Evolutionary conservation across 2,113 vertebrate genomes (phyloP).

Genomic region (Xyliphius kryptos): DNA sequence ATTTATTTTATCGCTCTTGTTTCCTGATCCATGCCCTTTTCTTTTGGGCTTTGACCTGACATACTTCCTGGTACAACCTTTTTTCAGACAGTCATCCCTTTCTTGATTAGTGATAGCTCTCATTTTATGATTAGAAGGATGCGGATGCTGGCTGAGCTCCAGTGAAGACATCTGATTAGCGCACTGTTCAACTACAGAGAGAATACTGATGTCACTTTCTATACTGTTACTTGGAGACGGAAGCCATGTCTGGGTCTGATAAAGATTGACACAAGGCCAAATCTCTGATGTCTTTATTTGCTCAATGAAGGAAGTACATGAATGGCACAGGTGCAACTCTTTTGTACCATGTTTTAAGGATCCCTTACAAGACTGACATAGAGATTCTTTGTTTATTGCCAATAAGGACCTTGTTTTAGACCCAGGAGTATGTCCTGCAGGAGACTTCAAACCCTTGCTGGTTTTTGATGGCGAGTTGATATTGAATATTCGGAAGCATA

Average conservation of each 20-base stretch:
- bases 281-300: conserved; percentile 45
- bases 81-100: conserved; percentile 3
- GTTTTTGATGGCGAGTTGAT: conserved; percentile 27
- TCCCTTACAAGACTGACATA: conserved; percentile 44
- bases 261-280: conserved; percentile 36
- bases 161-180: conserved; percentile 62
- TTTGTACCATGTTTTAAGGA: conserved; percentile 47
- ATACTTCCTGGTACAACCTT: conserved; percentile 26
- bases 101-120: conserved; percentile 9
- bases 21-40: not conserved
- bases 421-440: not conserved
- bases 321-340: conserved; percentile 58
- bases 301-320: conserved; percentile 56
- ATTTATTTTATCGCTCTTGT: not conserved
- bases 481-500: conserved; percentile 31
- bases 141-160: conserved; percentile 47
- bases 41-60: conserved; percentile 36
- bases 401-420: conserved; percentile 14
- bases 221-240: conserved; percentile 45
- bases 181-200: conserved; percentile 58
- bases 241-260: conserved; percentile 20
- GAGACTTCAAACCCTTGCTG: conserved; percentile 11
- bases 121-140: conserved; percentile 5
- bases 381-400: conserved; percentile 46
- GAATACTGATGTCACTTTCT: conserved; percentile 49